Conservation (phyloP, 2,113 vertebrate genomes). For the Poicephalus meyeri region DNA sequence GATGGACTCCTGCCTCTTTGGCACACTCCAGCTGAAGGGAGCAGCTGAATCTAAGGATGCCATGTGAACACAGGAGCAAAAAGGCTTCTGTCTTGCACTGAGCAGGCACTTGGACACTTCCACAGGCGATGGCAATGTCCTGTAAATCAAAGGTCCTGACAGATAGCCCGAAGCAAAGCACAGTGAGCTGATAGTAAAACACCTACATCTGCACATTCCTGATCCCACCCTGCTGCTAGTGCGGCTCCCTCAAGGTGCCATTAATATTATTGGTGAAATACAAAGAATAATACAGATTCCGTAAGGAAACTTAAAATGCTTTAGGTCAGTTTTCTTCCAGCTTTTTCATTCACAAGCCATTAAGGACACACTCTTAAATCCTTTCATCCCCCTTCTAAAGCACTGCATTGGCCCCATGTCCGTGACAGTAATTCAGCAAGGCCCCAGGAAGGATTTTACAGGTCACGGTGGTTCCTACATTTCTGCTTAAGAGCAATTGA, state of each 20-base stretch:
- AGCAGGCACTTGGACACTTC: neutral
- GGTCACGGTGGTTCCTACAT: neutral
- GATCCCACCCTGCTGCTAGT: too few relatives aligned
- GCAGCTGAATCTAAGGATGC: neutral
- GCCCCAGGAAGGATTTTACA: neutral
- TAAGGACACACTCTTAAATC: neutral
- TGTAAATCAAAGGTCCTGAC: neutral
- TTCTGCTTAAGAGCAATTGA: neutral
- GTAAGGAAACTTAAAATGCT: neutral
- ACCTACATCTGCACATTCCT: rapidly evolving
- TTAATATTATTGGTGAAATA: neutral
- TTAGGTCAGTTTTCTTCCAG: neutral
- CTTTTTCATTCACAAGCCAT: neutral
- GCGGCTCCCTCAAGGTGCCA: neutral
- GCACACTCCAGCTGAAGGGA: neutral
- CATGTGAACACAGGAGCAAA: neutral
- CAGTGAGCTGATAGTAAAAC: rapidly evolving
- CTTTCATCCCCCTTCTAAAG: neutral
- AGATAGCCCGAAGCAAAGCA: neutral
- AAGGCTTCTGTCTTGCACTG: neutral
- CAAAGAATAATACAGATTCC: neutral
- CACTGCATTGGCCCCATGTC: rapidly evolving
- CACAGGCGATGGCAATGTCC: rapidly evolving
- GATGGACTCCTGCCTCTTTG: neutral
- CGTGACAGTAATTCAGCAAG: neutral